Evolutionary conservation across 2,888 invertebrate genomes (phyloP), one percentile per base, ranked within the genome.

Genomic region (Heterodera filipjevi): DNA sequence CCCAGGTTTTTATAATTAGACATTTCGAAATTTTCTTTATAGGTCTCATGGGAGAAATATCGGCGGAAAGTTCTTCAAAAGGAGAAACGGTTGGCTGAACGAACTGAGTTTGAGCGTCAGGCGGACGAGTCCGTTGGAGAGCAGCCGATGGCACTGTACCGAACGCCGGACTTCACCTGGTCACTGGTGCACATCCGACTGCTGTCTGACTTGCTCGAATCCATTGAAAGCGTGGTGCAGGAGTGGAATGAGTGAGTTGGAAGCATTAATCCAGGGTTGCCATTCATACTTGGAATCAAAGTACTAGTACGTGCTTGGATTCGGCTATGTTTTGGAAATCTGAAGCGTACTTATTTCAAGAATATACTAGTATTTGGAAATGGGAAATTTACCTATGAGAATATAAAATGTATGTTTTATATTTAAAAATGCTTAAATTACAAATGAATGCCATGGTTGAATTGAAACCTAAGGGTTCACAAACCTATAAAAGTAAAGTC

Each of bases 91-190:
- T 66, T 80, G 14, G 77, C 77, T 22, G 73, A 77, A 73, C 49
- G 64, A 22, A 77, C 78, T 68, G 71, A 35, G 8, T 44, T 68
- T 66, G 77, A 33, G 71, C 77, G 66, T 44, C 46, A 71, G 53
- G 66, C 66, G 12, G 59, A n/a, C 27, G n/a, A 53, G 39, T 35
- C 39, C 5, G 59, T 0, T 16, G 77, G 22, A 14, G 35, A 32
- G 33, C 19, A 53, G 33, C 46, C 77, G 2, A 46, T 68, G 35
- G 46, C 78, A 27, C 39, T 78, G 46, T 78, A 99, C 91, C 93
- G 99, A 84, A 99, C 99, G 90, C 99, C 99, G 35, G 99, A 99
- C 91, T 99, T 99, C 91, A 94, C 96, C 87, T 99, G 99, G 99
- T 99, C 98, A 1, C 95, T 95, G 90, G 95, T 99, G 85, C 99